Base-by-base conservation (phyloP, 1,140 invertebrate genomes). In the Akabosia matsudoensis region DNA sequence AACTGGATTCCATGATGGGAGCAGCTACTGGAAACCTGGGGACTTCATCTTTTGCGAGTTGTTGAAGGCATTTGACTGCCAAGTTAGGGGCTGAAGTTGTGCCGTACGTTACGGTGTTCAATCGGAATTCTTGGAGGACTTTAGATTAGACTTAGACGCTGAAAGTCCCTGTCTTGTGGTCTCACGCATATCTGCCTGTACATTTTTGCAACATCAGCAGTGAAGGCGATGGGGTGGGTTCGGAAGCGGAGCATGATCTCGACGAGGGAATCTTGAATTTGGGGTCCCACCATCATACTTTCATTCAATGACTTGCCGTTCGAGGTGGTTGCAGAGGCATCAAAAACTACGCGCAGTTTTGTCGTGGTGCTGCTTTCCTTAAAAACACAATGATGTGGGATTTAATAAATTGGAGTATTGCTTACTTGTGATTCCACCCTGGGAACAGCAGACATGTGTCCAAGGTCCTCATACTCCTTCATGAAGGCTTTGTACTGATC, bases 201-300 rank as follows among this genome's bases (percentile, higher is more conserved):
- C 82, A 86, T 86, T 77, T 85, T 85, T 24, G 78, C 79, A 3
- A 87, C 82, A 78, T 87, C 86, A 18, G 82, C 83, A 24, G 81
- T 77, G 22, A 88, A 78, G 26, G 82, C 83, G 56, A 83, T 76
- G 30, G 70, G 76, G 76, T 84, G 82, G 67, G 79, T 74, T 67
- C 86, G 74, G 82, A 85, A 86, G 73, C 85, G 80, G 33, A 86
- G 76, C 24, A 87, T 51, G 45, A 85, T 81, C 64, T 80, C 78
- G 52, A 83, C 73, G 26, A 87, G 67, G 73, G 86, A 84, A 67
- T 70, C 83, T 77, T 86, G 85, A 0, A 87, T 56, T 73, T 82
- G 82, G 2, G 86, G 85, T 18, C 84, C 83, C 14, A 75, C 45
- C 1, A 82, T 34, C 13, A 83, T 70, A 51, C 52, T 22, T 14